Evolutionary conservation across 2,113 vertebrate species (phyloP), one percentile per base, ranked within the genome.

Genomic region (Delphinapterus leucas): DNA sequence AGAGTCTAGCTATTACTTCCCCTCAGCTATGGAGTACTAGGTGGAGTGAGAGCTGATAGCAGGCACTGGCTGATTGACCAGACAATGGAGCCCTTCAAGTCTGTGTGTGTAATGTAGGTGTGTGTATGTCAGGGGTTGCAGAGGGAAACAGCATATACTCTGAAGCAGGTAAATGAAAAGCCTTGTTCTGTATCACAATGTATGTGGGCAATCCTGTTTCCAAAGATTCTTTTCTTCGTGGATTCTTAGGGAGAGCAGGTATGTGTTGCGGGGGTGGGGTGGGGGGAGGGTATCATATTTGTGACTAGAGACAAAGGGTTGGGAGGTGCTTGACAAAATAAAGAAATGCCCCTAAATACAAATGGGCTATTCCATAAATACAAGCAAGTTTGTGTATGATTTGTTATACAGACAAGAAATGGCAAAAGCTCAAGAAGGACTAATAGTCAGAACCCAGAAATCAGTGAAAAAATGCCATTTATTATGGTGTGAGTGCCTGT

Each of bases 21-120:
- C 55, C 28, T 61, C 14, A 20, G 6, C 15, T 13, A 3, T 1
- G 2, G 14, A 12, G 70, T 0, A 0, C n/a, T 44, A 18, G 61
- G 20, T 15, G 28, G 11, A 31, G 10, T 0, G 13, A 65, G 55
- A 65, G 6, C 82, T 73, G 26, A 26, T n/a, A 31, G 31, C 23
- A 76, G 47, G 25, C 1, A 0, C 38, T 49, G 71, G 26, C n/a
- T 61, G 68, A 33, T 6, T 11, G 47, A 11, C 25, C 9, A 47
- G 13, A n/a, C 15, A 33, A 60, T 6, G 21, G 17, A 60, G 71
- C 31, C 70, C 13, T 82, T 49, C 23, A 26, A 28, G 6, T 88
- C 20, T 23, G 33, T 18, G 33, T 33, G 41, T 25, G 38, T 8
- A 11, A 3, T 1, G 14, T 49, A 44, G 31, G 6, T 7, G 2